Percentiles rank a stretch among this genome's conserved stretches.
Conservation (phyloP, 1,140 invertebrate species). For the Lepidostoma basale region DNA sequence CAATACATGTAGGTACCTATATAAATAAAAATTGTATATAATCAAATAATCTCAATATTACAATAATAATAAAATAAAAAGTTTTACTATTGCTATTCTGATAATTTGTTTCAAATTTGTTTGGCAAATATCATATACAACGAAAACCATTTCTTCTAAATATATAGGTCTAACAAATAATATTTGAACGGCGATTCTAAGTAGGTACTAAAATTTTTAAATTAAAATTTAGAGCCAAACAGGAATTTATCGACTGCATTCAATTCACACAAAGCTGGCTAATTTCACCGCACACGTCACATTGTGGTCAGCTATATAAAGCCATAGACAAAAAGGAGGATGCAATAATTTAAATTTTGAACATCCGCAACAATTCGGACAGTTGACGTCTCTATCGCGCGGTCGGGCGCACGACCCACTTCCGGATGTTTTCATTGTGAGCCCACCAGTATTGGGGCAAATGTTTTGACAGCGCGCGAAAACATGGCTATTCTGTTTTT, state of each 20-base stretch:
- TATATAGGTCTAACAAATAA: no score
- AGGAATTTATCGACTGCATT: background rate
- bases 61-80: no score
- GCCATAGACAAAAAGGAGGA: constrained; percentile 25
- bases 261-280: background rate
- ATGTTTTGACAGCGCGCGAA: constrained; percentile 29
- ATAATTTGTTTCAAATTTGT: no score
- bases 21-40: no score
- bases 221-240: no score
- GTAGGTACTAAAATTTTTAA: no score
- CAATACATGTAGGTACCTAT: no score
- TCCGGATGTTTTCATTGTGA: constrained; percentile 16
- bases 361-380: constrained; percentile 17
- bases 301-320: background rate
- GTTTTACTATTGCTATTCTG: no score
- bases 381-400: constrained; percentile 39
- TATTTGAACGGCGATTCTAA: no score
- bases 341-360: constrained; percentile 29
- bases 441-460: constrained; percentile 20
- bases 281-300: background rate
- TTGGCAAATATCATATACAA: no score
- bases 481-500: background rate
- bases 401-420: constrained; percentile 30
- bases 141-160: no score
- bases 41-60: no score